Percentiles rank a stretch among this genome's conserved stretches.
phyloP scores from a whole-genome alignment of 2,113 vertebrate genomes.

The Suncus etruscus region DNA sequence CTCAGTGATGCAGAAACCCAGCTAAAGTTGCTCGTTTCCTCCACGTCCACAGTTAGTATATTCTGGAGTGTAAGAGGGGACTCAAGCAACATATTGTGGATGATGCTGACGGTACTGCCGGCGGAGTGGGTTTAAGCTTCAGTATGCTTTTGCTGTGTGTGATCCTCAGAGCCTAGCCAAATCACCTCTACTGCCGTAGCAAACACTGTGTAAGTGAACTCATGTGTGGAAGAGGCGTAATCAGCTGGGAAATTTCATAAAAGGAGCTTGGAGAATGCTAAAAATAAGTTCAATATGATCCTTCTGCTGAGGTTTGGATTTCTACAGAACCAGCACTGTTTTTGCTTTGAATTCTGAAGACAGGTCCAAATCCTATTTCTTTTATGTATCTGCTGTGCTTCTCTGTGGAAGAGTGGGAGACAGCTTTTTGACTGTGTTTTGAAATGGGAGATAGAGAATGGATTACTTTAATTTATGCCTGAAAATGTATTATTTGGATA shows the following conservation, averaged over 20 bases:
- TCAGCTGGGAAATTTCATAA: constrained; percentile 82
- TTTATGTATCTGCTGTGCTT: constrained; percentile 83
- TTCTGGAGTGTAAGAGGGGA: constrained; percentile 69
- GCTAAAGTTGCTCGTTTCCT: constrained; percentile 82
- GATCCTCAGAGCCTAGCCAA: constrained; percentile 82
- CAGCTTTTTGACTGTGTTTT: constrained; percentile 82
- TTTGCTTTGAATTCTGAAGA: constrained; percentile 83
- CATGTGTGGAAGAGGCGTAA: constrained; percentile 82
- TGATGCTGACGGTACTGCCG: constrained; percentile 72
- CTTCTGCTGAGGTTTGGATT: constrained; percentile 82
- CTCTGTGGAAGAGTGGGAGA: constrained; percentile 81
- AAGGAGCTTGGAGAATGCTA: constrained; percentile 83
- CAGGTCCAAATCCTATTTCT: constrained; percentile 81
- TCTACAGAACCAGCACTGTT: constrained; percentile 81
- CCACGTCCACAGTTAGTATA: constrained; percentile 73
- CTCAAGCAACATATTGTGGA: constrained; percentile 74
- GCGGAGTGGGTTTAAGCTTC: constrained; percentile 78
- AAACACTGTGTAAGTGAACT: constrained; percentile 84
- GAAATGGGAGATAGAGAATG: constrained; percentile 86
- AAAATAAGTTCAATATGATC: constrained; percentile 86
- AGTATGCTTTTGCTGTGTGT: constrained; percentile 80
- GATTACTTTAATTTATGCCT: constrained; percentile 82
- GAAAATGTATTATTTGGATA: constrained; percentile 84
- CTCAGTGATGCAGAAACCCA: constrained; percentile 75
- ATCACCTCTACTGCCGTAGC: constrained; percentile 84